phyloP scores from a whole-genome alignment of 1,140 invertebrate species.

The Drosophila funebris region DNA sequence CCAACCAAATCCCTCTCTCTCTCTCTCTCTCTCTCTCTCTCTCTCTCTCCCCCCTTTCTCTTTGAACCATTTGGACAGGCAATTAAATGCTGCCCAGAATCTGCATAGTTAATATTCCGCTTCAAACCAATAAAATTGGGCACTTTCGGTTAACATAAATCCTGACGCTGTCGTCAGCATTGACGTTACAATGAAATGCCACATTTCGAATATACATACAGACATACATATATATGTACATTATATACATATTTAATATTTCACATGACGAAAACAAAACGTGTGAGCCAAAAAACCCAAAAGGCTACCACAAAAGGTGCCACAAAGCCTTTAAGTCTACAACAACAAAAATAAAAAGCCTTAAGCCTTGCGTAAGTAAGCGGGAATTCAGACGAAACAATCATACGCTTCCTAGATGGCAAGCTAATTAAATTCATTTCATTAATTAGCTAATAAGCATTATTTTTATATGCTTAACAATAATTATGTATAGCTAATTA shows the following conservation, averaged over 20 bases:
- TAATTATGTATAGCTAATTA: too few species aligned
- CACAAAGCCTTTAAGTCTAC: slow-evolving; percentile 65
- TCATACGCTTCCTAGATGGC: too few species aligned
- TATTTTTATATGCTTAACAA: too few species aligned
- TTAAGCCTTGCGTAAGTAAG: not conserved
- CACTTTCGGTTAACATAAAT: slow-evolving; percentile 62
- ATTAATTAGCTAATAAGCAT: too few species aligned
- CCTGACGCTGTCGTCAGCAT: slow-evolving; percentile 55
- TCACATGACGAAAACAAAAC: slow-evolving; percentile 47
- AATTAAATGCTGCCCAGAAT: slow-evolving; percentile 57
- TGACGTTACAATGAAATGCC: slow-evolving; percentile 35
- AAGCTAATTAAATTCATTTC: too few species aligned
- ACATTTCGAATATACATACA: slow-evolving; percentile 39
- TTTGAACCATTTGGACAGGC: slow-evolving; percentile 51
- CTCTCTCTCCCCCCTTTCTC: too few species aligned
- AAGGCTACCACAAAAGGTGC: slow-evolving; percentile 42
- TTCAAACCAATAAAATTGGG: slow-evolving; percentile 60
- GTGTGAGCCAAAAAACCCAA: slow-evolving; percentile 28
- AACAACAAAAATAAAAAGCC: too few species aligned
- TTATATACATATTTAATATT: slow-evolving; percentile 51
- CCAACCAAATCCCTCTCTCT: too few species aligned
- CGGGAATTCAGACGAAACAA: not conserved
- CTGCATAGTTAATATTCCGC: slow-evolving; percentile 27
- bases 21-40: too few species aligned
- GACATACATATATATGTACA: too few species aligned